Percentiles rank a stretch among this genome's conserved stretches.
Conservation (phyloP, 2,797 vertebrate species). For the Carcharodon carcharias region DNA sequence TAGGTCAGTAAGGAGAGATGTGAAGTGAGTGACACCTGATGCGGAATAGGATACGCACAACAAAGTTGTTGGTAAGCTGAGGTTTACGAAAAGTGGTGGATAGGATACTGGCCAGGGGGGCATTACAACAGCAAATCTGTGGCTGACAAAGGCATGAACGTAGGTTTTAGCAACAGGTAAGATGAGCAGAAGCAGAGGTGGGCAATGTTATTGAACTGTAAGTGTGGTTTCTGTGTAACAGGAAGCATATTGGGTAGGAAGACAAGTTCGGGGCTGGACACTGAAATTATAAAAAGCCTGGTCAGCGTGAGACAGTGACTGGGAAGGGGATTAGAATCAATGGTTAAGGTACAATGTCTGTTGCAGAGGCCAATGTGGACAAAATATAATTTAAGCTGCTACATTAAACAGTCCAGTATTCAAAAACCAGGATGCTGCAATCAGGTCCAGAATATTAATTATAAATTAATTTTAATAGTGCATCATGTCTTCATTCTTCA, state of each 20-base stretch:
- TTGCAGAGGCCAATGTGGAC: not conserved
- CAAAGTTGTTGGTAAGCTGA: not conserved
- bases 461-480: not conserved
- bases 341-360: not conserved
- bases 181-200: not conserved
- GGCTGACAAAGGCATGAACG: not conserved
- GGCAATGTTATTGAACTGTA: not conserved
- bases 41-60: not conserved
- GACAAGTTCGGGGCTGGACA: not conserved
- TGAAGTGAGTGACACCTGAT: not conserved
- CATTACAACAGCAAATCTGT: not conserved
- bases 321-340: not conserved
- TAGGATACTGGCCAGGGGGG: not conserved
- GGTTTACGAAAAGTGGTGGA: not conserved
- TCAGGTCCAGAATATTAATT: not conserved
- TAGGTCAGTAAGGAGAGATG: not conserved
- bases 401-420: not conserved
- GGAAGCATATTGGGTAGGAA: not conserved
- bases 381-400: not conserved
- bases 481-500: not conserved
- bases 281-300: not conserved
- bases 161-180: not conserved
- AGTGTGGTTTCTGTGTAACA: not conserved
- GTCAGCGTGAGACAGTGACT: not conserved
- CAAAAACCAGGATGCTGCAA: not conserved